These are phyloP conservation scores for Sciaenops ocellatus DNA, from an alignment of 2,797 vertebrate species.

Conservation along the genomic window DNA sequence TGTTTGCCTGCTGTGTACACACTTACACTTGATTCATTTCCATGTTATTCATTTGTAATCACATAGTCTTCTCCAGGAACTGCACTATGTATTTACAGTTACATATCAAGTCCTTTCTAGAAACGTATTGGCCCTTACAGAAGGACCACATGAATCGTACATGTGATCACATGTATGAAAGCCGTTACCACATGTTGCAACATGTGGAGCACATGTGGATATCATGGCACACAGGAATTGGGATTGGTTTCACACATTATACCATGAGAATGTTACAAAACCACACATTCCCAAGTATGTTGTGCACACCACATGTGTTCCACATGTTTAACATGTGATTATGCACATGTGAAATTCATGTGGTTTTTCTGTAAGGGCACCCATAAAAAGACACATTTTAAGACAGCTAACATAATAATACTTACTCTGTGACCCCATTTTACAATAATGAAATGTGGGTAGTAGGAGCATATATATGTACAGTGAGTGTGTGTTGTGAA, in stretches of 20 bases:
- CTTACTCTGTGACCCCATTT: slow-evolving; percentile 2
- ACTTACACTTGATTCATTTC: not conserved
- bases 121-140: not conserved
- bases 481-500: slow-evolving; percentile 11
- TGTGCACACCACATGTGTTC: too few species aligned
- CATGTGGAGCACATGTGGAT: too few species aligned
- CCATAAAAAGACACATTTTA: not conserved
- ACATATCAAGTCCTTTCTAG: not conserved
- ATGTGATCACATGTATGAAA: too few species aligned
- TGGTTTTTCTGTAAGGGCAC: too few species aligned
- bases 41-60: not conserved
- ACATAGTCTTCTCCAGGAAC: not conserved
- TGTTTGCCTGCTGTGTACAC: not conserved
- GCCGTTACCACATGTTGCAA: too few species aligned
- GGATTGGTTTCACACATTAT: too few species aligned
- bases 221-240: too few species aligned
- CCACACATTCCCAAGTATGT: too few species aligned
- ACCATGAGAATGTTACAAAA: too few species aligned
- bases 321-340: too few species aligned
- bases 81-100: not conserved
- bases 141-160: too few species aligned
- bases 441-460: not conserved
- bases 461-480: not conserved
- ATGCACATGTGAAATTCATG: too few species aligned
- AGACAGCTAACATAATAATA: not conserved